These are phyloP conservation scores for Catharus bicknelli DNA, from an alignment of 2,113 vertebrate species.

Conservation along the genomic window DNA sequence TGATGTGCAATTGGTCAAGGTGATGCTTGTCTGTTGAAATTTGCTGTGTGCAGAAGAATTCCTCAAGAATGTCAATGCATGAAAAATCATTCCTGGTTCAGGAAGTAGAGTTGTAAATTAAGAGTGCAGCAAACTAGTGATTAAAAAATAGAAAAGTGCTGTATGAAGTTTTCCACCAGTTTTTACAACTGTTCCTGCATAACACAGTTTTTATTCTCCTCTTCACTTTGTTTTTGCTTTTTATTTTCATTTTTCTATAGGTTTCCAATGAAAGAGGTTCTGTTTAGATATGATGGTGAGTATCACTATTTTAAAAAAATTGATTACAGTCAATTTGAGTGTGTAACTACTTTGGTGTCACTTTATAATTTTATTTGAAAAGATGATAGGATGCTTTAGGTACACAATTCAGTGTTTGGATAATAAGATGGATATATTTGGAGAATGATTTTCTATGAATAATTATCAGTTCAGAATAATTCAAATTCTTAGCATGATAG, in stretches of 20 bases:
- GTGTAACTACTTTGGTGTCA: background rate
- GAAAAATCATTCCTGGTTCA: background rate
- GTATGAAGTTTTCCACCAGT: background rate
- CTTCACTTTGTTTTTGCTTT: background rate
- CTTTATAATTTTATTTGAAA: background rate
- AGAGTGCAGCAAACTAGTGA: background rate
- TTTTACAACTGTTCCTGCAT: background rate
- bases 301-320: background rate
- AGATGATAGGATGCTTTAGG: background rate
- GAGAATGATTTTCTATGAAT: background rate
- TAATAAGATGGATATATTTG: background rate
- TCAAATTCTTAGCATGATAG: background rate
- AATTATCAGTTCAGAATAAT: background rate
- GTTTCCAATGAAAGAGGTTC: slow-evolving; percentile 16
- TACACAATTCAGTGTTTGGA: background rate
- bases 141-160: background rate
- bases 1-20: background rate
- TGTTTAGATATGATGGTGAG: slow-evolving; percentile 27
- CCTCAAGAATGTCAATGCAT: background rate
- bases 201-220: background rate
- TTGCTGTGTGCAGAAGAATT: background rate
- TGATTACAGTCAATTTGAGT: background rate
- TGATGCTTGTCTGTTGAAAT: background rate
- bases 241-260: background rate
- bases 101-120: background rate